Base-by-base conservation (phyloP, 2,888 invertebrate species). In the Drosophila phalerata region DNA sequence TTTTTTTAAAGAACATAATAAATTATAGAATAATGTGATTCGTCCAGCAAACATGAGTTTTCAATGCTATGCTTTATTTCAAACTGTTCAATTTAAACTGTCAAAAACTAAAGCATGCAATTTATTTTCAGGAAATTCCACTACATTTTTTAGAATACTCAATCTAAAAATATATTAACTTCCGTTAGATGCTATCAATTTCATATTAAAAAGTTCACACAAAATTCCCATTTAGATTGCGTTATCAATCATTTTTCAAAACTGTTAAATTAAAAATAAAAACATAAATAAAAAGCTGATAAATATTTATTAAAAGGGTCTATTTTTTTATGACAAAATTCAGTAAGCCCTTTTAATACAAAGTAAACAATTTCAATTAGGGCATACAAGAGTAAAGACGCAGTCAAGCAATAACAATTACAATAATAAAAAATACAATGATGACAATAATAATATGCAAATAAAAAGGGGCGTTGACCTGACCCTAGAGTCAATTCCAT, bases 401-500 rank as follows among this genome's bases (percentile, higher is more conserved):
- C 58, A 62, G 30, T 62, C 73, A 61, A 66, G 19, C 58, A 47
- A 40, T 40, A 17, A 40, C 40, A 40, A 17, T 40, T 17, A 40
- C 40, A 61, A 52, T 9, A 51, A 38, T 1, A 60, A 51, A 3
- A 51, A 43, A 25, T 37, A 45, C 30, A 48, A 37, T 42, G 40
- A 57, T 19, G 42, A 71, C 32, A 58, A 57, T 9, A 22, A 61
- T 34, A 47, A 65, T 48, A 79, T 66, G 66, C 62, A 69, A 68
- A 79, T 70, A 67, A 51, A 53, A 74, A 57, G 34, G 55, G 77
- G 71, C 80, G 77, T 80, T 79, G 80, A 79, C 77, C 77, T 71
- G 79, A 76, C 72, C 79, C 79, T 47, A 57, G 38, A 73, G 53
- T 43, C 47, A 25, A 28, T 45, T 38, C 34, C 32, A 62, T 55